phyloP scores from a whole-genome alignment of 2,797 vertebrate species.

The Benthosema pterotum region DNA sequence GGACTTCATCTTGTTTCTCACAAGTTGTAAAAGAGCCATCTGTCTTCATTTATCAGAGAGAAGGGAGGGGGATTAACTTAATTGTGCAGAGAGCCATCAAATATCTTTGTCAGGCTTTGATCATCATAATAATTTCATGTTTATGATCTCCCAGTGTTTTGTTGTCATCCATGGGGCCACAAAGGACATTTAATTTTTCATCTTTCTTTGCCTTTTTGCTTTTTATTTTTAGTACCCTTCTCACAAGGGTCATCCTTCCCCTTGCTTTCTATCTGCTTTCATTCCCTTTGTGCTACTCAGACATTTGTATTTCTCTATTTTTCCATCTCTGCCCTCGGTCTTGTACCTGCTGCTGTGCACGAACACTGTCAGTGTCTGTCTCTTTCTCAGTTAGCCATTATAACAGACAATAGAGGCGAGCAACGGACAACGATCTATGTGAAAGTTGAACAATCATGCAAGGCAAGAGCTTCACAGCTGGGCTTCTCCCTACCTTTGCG shows the following conservation, averaged over 20 bases:
- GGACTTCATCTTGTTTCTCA: conserved; percentile 44
- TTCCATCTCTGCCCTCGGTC: conserved; percentile 14
- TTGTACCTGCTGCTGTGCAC: conserved; percentile 22
- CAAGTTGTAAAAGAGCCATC: conserved; percentile 54
- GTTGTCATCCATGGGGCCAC: conserved; percentile 35
- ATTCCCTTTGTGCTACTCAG: conserved; percentile 18
- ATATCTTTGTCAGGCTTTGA: conserved; percentile 62
- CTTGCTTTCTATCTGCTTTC: conserved; percentile 35
- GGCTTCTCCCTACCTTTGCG: conserved; percentile 23
- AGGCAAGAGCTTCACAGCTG: conserved; percentile 17
- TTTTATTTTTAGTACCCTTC: conserved; percentile 17
- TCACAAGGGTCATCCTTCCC: conserved; percentile 33
- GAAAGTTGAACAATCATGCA: conserved; percentile 21
- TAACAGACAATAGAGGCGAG: conserved; percentile 24
- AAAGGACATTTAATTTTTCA: conserved; percentile 44
- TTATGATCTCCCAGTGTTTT: conserved; percentile 46
- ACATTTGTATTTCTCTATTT: conserved; percentile 9
- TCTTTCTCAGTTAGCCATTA: conserved; percentile 5
- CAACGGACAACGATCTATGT: conserved; percentile 30
- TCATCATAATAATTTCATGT: conserved; percentile 56
- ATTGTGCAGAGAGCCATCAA: conserved; percentile 50
- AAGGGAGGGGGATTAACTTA: conserved; percentile 14
- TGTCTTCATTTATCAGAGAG: conserved; percentile 55
- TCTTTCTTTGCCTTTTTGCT: conserved; percentile 25
- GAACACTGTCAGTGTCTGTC: conserved; percentile 1